phyloP scores from a whole-genome alignment of 2,797 vertebrate genomes.

The Silurus lanzhouensis region DNA sequence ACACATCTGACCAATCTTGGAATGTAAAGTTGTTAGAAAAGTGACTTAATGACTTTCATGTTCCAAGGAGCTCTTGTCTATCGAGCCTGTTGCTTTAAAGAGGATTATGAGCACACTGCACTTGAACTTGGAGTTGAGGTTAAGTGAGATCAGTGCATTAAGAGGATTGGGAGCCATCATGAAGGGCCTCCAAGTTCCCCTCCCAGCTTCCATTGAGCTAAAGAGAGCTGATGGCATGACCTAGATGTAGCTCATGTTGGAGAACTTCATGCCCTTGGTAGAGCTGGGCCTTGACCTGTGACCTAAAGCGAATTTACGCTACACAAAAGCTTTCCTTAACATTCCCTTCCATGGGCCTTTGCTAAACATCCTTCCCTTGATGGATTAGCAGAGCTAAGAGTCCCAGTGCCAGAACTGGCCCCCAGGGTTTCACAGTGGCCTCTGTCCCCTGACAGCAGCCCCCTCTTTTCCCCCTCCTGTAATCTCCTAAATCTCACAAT shows the following conservation, averaged over 20 bases:
- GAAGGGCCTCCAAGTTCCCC: slow-evolving; percentile 64
- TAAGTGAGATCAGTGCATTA: slow-evolving; percentile 46
- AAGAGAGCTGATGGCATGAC: slow-evolving; percentile 53
- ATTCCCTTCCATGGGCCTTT: slow-evolving; percentile 41
- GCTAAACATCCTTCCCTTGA: slow-evolving; percentile 49
- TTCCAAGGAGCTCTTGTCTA: slow-evolving; percentile 33
- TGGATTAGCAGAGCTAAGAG: slow-evolving; percentile 45
- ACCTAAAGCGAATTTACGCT: slow-evolving; percentile 47
- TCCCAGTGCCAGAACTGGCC: slow-evolving; percentile 45
- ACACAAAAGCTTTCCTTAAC: slow-evolving; percentile 48
- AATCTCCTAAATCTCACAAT: slow-evolving; percentile 57
- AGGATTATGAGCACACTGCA: slow-evolving; percentile 41
- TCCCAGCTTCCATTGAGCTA: slow-evolving; percentile 73
- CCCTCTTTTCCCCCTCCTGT: slow-evolving; percentile 33
- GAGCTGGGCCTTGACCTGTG: slow-evolving; percentile 52
- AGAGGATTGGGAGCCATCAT: slow-evolving; percentile 48
- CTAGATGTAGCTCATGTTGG: slow-evolving; percentile 37
- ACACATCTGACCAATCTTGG: slow-evolving; percentile 9
- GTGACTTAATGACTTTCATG: slow-evolving; percentile 30
- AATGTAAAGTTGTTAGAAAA: slow-evolving; percentile 33
- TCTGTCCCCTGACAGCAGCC: slow-evolving; percentile 34
- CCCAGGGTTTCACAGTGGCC: slow-evolving; percentile 38
- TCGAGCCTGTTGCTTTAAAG: slow-evolving; percentile 45
- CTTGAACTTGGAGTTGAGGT: slow-evolving; percentile 50
- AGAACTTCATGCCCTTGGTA: slow-evolving; percentile 39